phyloP scores from a whole-genome alignment of 2,797 vertebrate species.

The Leptoclinus maculatus region DNA sequence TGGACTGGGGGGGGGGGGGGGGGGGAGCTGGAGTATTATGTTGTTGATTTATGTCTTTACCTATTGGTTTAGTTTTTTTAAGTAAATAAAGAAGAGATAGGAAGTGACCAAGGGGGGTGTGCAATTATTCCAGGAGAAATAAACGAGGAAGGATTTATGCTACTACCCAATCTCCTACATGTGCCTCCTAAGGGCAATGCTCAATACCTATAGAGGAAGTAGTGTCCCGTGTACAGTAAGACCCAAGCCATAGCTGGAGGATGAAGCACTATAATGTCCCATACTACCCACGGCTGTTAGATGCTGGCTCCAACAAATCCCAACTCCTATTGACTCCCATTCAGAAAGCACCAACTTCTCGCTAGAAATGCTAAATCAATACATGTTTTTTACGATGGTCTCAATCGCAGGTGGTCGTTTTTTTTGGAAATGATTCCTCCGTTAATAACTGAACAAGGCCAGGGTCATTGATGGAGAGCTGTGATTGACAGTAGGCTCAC shows the following conservation, averaged over 20 bases:
- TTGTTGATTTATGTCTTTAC: slow-evolving; percentile 27
- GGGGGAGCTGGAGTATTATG: slow-evolving; percentile 12
- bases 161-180: neutral
- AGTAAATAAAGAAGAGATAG: slow-evolving; percentile 29
- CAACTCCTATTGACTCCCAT: neutral
- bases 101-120: neutral
- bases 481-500: neutral
- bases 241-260: neutral
- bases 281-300: neutral
- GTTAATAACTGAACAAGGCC: neutral
- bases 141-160: neutral
- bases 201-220: neutral
- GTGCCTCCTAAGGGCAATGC: neutral
- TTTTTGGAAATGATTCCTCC: neutral
- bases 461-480: neutral
- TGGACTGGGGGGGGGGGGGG: slow-evolving; percentile 1
- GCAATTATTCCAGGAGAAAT: neutral
- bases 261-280: neutral
- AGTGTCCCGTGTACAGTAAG: neutral
- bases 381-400: neutral
- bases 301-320: neutral
- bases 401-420: neutral
- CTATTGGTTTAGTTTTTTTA: slow-evolving; percentile 3
- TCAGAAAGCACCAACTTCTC: neutral
- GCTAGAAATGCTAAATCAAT: neutral